These are phyloP conservation scores for Barnardius zonarius DNA, from an alignment of 2,113 vertebrate genomes.

Conservation along the genomic window DNA sequence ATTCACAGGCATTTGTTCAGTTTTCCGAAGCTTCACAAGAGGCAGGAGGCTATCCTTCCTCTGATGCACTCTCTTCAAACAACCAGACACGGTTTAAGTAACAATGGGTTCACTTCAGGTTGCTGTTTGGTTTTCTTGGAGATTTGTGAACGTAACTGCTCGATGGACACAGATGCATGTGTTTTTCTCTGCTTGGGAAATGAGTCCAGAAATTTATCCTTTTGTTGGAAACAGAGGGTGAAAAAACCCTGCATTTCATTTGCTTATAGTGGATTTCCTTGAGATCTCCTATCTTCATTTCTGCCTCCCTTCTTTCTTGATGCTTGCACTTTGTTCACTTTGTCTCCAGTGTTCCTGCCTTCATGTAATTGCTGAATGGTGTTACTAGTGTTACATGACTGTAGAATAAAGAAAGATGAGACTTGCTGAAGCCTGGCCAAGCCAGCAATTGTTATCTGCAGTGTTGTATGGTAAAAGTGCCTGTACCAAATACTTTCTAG, in stretches of 20 bases:
- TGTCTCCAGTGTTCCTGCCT: not conserved
- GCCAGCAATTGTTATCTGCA: not conserved
- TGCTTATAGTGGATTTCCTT: not conserved
- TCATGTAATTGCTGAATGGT: not conserved
- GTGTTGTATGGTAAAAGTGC: not conserved
- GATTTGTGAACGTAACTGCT: not conserved
- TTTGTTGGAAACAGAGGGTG: not conserved
- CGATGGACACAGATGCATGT: not conserved
- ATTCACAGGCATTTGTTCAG: not conserved
- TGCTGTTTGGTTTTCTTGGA: not conserved
- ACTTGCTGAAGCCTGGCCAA: not conserved
- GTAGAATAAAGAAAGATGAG: not conserved
- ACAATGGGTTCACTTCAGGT: not conserved
- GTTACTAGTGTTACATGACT: not conserved
- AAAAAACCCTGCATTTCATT: not conserved
- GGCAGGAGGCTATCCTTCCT: not conserved
- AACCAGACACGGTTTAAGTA: not conserved
- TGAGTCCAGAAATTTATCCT: rapidly evolving
- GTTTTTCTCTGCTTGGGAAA: not conserved
- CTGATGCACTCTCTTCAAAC: not conserved
- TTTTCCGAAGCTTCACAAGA: not conserved
- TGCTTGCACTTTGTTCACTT: not conserved
- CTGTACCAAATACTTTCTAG: not conserved
- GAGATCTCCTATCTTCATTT: not conserved
- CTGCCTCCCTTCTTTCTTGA: not conserved